Evolutionary conservation across 2,888 invertebrate species (phyloP).

Genomic region (Dicycla oo): DNA sequence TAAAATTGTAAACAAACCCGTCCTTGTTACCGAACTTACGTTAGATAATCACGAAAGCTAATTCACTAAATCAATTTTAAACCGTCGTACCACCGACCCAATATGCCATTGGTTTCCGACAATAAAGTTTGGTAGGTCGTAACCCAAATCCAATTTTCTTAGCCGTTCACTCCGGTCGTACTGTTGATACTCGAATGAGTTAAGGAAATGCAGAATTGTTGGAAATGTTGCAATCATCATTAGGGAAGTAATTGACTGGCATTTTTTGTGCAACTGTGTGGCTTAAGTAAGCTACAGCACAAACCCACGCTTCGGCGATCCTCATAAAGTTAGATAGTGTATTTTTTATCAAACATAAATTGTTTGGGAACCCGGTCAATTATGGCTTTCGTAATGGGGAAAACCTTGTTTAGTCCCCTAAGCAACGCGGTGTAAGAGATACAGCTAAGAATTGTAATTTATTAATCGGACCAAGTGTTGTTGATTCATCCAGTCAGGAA

Average conservation of each 20-base stretch:
- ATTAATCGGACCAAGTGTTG: neutral
- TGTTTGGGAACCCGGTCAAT: no score
- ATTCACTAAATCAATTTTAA: slow-evolving; percentile 35
- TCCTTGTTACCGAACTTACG: neutral
- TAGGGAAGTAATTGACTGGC: neutral
- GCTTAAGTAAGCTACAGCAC: no score
- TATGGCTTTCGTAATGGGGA: no score
- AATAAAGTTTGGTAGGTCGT: slow-evolving; percentile 67
- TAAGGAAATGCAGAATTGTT: slow-evolving; percentile 5
- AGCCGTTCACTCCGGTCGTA: slow-evolving; percentile 48
- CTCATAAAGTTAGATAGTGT: no score
- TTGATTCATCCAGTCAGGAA: neutral
- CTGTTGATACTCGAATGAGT: slow-evolving; percentile 25
- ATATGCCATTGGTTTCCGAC: slow-evolving; percentile 26
- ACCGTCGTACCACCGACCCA: slow-evolving; percentile 10
- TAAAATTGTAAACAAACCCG: neutral
- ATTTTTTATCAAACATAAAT: no score
- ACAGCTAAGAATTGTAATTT: neutral
- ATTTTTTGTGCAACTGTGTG: slow-evolving; percentile 7
- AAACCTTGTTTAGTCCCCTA: no score
- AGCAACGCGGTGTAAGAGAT: no score
- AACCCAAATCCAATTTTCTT: slow-evolving; percentile 71
- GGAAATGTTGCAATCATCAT: slow-evolving; percentile 13
- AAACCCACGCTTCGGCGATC: no score
- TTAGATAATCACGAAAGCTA: neutral